Evolutionary conservation across 2,888 invertebrate species (phyloP).

Genomic region (Nomada fucata): DNA sequence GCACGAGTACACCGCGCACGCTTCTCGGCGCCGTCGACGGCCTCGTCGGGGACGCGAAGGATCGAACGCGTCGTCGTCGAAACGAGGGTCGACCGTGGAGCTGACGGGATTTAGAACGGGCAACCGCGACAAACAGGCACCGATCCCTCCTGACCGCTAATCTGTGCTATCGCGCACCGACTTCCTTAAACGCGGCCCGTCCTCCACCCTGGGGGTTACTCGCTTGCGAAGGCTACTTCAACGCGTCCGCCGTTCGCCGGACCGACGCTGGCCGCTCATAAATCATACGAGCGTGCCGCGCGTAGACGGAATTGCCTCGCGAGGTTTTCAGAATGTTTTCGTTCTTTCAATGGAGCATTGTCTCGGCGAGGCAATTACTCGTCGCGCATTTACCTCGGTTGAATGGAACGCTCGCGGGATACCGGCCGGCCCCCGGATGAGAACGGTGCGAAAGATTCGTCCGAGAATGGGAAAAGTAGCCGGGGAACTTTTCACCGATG

Average conservation of each 20-base stretch:
- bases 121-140: slow-evolving; percentile 62
- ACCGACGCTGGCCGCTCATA: slow-evolving; percentile 17
- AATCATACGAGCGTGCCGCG: slow-evolving; percentile 1
- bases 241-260: slow-evolving; percentile 20
- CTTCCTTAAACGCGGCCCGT: slow-evolving; percentile 57
- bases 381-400: slow-evolving; percentile 11
- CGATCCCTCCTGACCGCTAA: slow-evolving; percentile 63
- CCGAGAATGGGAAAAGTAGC: slow-evolving; percentile 54
- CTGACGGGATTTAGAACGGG: slow-evolving; percentile 64
- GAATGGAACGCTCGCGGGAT: slow-evolving; percentile 21
- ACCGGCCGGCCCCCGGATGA: slow-evolving; percentile 8
- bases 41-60: slow-evolving; percentile 55
- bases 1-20: neutral
- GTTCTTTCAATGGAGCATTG: slow-evolving; percentile 17
- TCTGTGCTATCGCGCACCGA: slow-evolving; percentile 61
- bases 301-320: slow-evolving; percentile 28
- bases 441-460: slow-evolving; percentile 55
- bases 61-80: slow-evolving; percentile 58
- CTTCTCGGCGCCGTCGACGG: neutral
- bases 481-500: slow-evolving; percentile 62
- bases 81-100: slow-evolving; percentile 61
- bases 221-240: slow-evolving; percentile 25
- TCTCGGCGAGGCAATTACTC: slow-evolving; percentile 33
- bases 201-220: slow-evolving; percentile 20
- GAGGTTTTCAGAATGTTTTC: slow-evolving; percentile 7